Conservation (phyloP, 2,113 vertebrate genomes). For the Pelmatolapia mariae region DNA sequence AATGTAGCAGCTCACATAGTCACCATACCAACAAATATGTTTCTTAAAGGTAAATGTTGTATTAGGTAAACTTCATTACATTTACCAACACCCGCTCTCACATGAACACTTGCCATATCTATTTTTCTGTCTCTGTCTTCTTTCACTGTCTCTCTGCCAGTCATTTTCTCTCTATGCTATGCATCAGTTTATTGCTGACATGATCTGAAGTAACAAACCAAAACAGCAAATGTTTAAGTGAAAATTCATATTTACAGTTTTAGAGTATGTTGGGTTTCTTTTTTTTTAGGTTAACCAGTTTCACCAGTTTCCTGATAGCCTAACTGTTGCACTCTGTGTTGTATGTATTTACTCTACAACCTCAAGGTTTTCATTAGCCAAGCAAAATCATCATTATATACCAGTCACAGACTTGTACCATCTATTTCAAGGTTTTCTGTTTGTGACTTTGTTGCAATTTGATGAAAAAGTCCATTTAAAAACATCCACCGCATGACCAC, state of each 20-base stretch:
- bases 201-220: conserved; percentile 30
- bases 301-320: not conserved
- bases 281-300: not conserved
- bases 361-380: not conserved
- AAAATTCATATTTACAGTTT: not conserved
- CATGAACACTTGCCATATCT: not conserved
- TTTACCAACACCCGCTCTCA: not conserved
- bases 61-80: not conserved
- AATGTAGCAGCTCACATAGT: not conserved
- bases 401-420: not conserved
- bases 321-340: not conserved
- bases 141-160: not conserved
- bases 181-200: not conserved
- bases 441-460: not conserved
- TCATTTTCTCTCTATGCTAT: not conserved
- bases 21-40: not conserved
- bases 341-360: not conserved
- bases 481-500: not conserved
- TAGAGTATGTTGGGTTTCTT: rapidly evolving
- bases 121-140: not conserved
- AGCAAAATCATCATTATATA: not conserved
- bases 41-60: not conserved
- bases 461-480: not conserved
- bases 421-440: not conserved
- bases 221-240: not conserved